These are phyloP conservation scores for Ditylenchus weischeri DNA, from an alignment of 2,888 invertebrate species.

Conservation along the genomic window DNA sequence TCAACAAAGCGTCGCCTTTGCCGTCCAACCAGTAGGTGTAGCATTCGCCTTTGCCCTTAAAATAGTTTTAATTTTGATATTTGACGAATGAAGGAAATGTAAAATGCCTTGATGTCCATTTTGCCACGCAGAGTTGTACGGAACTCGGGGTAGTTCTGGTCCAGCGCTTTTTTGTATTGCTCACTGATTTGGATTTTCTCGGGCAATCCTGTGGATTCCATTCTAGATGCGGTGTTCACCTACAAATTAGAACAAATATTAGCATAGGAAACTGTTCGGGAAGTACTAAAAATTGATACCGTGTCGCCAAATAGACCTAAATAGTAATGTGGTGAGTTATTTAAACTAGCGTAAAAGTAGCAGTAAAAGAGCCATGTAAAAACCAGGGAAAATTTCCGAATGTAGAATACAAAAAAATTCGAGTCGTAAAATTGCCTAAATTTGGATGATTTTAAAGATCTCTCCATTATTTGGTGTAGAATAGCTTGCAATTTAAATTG, in stretches of 20 bases:
- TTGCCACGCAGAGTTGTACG: conserved; percentile 43
- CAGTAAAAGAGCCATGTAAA: too few relatives aligned
- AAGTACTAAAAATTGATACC: conserved; percentile 26
- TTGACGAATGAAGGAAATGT: too few relatives aligned
- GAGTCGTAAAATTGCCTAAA: too few relatives aligned
- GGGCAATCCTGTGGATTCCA: conserved; percentile 54
- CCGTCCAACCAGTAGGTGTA: conserved; percentile 53
- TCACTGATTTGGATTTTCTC: conserved; percentile 54
- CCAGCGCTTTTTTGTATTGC: conserved; percentile 34
- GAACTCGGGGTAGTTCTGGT: conserved; percentile 47
- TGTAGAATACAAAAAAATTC: too few relatives aligned
- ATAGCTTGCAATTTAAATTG: too few relatives aligned
- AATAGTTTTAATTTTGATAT: conserved; percentile 14
- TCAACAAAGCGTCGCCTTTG: conserved; percentile 21
- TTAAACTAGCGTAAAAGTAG: too few relatives aligned
- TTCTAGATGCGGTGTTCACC: conserved; percentile 53
- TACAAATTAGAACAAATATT: conserved; percentile 11
- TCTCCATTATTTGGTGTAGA: too few relatives aligned
- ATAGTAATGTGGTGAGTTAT: not conserved
- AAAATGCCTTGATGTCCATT: conserved; percentile 48
- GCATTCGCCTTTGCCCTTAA: conserved; percentile 48
- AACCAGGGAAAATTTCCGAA: too few relatives aligned
- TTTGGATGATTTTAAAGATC: too few relatives aligned
- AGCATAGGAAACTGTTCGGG: not conserved
- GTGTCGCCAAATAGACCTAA: conserved; percentile 53